These are phyloP conservation scores for Limonius californicus DNA, from an alignment of 1,140 invertebrate species.

Conservation along the genomic window DNA sequence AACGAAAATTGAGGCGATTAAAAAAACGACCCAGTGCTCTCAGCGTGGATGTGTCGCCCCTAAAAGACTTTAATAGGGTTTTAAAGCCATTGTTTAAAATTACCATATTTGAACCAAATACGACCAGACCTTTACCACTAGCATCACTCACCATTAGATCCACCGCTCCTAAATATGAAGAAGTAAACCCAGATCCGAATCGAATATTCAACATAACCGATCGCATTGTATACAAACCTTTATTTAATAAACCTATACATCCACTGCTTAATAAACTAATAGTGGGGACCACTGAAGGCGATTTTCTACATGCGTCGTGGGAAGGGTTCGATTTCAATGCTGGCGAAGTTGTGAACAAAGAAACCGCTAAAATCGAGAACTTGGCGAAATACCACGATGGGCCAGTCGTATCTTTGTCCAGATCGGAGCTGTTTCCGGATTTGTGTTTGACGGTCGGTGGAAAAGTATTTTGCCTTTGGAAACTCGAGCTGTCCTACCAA, in stretches of 20 bases:
- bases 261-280: conserved; percentile 2
- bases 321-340: conserved; percentile 59
- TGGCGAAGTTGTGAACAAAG: conserved; percentile 53
- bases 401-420: conserved; percentile 50
- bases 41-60: conserved; percentile 52
- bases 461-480: conserved; percentile 57
- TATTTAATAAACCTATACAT: conserved; percentile 7
- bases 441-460: conserved; percentile 56
- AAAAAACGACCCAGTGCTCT: conserved; percentile 53
- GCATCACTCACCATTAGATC: conserved; percentile 44
- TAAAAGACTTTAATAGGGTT: conserved; percentile 53
- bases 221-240: conserved; percentile 30
- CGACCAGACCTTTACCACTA: conserved; percentile 44
- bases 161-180: conserved; percentile 33
- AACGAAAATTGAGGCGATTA: conserved; percentile 49
- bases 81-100: conserved; percentile 60
- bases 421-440: conserved; percentile 36
- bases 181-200: conserved; percentile 37
- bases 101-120: conserved; percentile 32
- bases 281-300: conserved; percentile 42
- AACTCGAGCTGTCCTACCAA: conserved; percentile 47
- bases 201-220: conserved; percentile 31
- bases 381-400: conserved; percentile 62
- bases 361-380: conserved; percentile 50
- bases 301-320: conserved; percentile 54